Evolutionary conservation across 2,888 invertebrate genomes (phyloP).

Genomic region (Tinea trinotella): DNA sequence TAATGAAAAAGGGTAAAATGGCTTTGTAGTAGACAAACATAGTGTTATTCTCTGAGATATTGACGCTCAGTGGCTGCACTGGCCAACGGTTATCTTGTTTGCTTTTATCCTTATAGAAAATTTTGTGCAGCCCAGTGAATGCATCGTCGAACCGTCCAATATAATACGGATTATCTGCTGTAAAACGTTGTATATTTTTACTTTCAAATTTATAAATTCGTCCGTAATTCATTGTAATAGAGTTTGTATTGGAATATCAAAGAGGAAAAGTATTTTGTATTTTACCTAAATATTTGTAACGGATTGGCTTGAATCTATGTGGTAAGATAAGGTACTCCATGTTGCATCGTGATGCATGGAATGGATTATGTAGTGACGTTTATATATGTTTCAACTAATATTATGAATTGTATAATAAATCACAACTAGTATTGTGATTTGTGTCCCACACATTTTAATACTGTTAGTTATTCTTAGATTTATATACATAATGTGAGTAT

Average conservation of each 20-base stretch:
- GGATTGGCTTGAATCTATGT: slow-evolving; percentile 60
- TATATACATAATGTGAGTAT: too few species aligned
- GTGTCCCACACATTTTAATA: too few species aligned
- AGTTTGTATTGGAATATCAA: slow-evolving; percentile 35
- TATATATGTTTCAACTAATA: not conserved
- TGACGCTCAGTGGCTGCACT: slow-evolving; percentile 22
- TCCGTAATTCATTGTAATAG: slow-evolving; percentile 33
- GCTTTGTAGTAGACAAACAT: not conserved
- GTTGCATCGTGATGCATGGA: slow-evolving; percentile 63
- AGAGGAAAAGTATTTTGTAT: slow-evolving; percentile 46
- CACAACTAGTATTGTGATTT: too few species aligned
- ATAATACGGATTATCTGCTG: slow-evolving; percentile 62
- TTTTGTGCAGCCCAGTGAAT: slow-evolving; percentile 68
- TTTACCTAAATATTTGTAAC: slow-evolving; percentile 70
- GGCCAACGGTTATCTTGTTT: slow-evolving; percentile 67
- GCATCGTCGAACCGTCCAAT: slow-evolving; percentile 67
- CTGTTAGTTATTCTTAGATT: too few species aligned
- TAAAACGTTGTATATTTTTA: slow-evolving; percentile 55
- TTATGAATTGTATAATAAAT: too few species aligned
- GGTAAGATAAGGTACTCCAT: slow-evolving; percentile 54
- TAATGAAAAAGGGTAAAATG: not conserved
- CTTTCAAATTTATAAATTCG: slow-evolving; percentile 30
- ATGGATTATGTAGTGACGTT: slow-evolving; percentile 45
- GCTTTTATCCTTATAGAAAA: slow-evolving; percentile 72
- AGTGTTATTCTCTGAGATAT: slow-evolving; percentile 18